Conservation (phyloP, 2,888 invertebrate species). For the Adineta ricciae region DNA sequence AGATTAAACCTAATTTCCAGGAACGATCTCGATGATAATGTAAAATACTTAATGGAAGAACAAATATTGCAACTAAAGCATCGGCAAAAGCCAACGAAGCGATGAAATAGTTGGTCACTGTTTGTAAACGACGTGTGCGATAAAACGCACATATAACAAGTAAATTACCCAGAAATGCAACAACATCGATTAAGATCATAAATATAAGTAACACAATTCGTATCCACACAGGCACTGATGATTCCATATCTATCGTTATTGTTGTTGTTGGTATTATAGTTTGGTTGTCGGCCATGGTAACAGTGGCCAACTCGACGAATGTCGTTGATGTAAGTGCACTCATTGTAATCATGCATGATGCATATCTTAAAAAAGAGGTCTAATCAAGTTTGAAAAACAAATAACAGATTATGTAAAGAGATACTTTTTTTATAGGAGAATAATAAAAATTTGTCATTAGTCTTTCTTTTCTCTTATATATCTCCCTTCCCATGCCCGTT, state of each 20-base stretch:
- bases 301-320: background rate
- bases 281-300: background rate
- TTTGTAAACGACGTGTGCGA: slow-evolving; percentile 36
- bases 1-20: slow-evolving; percentile 32
- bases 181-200: slow-evolving; percentile 6
- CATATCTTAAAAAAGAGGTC: background rate
- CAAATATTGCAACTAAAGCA: slow-evolving; percentile 37
- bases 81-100: slow-evolving; percentile 37
- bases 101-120: slow-evolving; percentile 38
- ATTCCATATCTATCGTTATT: background rate
- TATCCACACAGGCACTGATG: background rate
- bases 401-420: background rate
- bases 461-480: background rate
- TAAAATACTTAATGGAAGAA: slow-evolving; percentile 37
- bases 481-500: background rate
- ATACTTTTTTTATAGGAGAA: background rate
- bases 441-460: background rate
- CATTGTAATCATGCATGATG: background rate
- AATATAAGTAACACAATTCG: background rate
- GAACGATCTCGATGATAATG: slow-evolving; percentile 1
- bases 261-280: background rate
- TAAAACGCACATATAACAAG: slow-evolving; percentile 37
- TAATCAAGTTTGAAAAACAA: background rate
- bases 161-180: slow-evolving; percentile 35
- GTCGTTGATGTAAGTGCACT: background rate